Evolutionary conservation across 2,888 invertebrate genomes (phyloP).

Genomic region (Acleris sparsana): DNA sequence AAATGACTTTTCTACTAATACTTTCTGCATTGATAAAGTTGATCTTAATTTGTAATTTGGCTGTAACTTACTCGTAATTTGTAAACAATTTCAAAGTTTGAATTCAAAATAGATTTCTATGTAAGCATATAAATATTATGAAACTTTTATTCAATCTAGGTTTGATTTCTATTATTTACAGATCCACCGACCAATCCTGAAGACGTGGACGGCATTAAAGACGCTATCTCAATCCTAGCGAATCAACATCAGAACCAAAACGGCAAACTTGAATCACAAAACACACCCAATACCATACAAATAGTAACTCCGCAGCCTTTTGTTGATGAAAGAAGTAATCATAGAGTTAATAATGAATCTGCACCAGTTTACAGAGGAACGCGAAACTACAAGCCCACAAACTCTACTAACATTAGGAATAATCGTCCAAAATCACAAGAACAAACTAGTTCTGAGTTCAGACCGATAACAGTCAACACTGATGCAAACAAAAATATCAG

Average conservation of each 20-base stretch:
- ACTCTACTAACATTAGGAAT: slow-evolving; percentile 46
- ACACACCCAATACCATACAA: slow-evolving; percentile 51
- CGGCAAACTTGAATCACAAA: slow-evolving; percentile 42
- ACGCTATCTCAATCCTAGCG: slow-evolving; percentile 73
- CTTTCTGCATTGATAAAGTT: too few relatives aligned
- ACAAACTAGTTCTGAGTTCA: slow-evolving; percentile 52
- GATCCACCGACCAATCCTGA: slow-evolving; percentile 66
- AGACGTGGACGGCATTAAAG: slow-evolving; percentile 71
- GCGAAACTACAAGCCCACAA: slow-evolving; percentile 58
- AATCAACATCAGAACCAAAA: slow-evolving; percentile 59
- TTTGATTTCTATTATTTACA: slow-evolving; percentile 42
- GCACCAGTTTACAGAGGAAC: slow-evolving; percentile 70
- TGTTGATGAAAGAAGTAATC: slow-evolving; percentile 67
- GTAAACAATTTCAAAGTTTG: too few relatives aligned
- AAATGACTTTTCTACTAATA: too few relatives aligned
- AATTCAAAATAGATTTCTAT: too few relatives aligned
- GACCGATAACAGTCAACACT: slow-evolving; percentile 59
- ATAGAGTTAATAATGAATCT: slow-evolving; percentile 53
- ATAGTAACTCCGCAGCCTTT: slow-evolving; percentile 66
- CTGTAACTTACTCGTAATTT: too few relatives aligned
- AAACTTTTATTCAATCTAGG: too few relatives aligned
- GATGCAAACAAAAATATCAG: slow-evolving; percentile 55
- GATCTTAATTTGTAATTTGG: too few relatives aligned
- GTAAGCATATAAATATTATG: too few relatives aligned
- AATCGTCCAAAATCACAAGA: slow-evolving; percentile 44